phyloP scores from a whole-genome alignment of 92 coral and sea anemone genomes.

The Desmophyllum pertusum region DNA sequence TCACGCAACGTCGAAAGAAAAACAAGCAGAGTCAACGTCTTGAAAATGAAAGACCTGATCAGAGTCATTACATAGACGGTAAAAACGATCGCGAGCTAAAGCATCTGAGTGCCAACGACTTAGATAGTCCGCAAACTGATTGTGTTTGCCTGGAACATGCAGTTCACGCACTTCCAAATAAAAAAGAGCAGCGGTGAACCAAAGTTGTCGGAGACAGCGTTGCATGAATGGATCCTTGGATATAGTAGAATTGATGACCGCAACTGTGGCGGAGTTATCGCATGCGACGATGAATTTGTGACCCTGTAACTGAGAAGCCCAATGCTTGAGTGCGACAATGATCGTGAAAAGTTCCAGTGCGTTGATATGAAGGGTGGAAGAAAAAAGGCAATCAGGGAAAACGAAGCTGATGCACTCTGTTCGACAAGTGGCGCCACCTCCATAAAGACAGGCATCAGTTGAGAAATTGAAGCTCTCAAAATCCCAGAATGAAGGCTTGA shows the following conservation, averaged over 20 bases:
- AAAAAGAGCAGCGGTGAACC: constrained; percentile 33
- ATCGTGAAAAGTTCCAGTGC: constrained; percentile 39
- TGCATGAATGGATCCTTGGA: constrained; percentile 43
- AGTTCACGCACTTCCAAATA: constrained; percentile 31
- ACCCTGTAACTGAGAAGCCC: constrained; percentile 38
- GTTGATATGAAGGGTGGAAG: constrained; percentile 11
- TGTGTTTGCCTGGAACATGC: constrained; percentile 41
- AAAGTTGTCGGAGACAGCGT: constrained; percentile 44
- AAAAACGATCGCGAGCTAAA: constrained; percentile 2
- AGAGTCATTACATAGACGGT: not conserved
- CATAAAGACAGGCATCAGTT: constrained; percentile 26
- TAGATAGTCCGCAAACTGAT: constrained; percentile 33
- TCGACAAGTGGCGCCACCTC: constrained; percentile 30
- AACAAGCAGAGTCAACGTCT: constrained; percentile 27
- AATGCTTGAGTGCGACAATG: not conserved
- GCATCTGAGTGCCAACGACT: constrained; percentile 43
- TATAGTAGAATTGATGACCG: not conserved
- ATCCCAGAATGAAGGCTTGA: constrained; percentile 36
- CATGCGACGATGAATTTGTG: constrained; percentile 30
- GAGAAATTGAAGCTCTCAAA: constrained; percentile 17
- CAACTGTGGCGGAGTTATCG: constrained; percentile 40
- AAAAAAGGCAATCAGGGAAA: constrained; percentile 10
- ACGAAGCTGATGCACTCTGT: constrained; percentile 17
- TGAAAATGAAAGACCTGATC: not conserved
- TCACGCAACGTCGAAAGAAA: constrained; percentile 29